phyloP scores from a whole-genome alignment of 2,888 invertebrate species.

The Exephanes ischioxanthus region DNA sequence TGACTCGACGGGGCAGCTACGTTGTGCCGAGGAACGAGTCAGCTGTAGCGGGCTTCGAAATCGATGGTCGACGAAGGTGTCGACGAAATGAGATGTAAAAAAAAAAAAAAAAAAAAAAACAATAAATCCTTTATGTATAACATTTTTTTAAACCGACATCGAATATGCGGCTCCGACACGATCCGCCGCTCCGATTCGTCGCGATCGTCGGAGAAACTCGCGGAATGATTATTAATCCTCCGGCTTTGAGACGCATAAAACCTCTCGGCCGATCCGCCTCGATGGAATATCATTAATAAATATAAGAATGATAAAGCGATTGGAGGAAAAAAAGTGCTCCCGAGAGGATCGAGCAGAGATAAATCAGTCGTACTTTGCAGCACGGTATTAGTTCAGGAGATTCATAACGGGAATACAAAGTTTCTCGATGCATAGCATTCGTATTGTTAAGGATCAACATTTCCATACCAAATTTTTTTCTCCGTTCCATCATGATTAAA shows the following conservation, averaged over 20 bases:
- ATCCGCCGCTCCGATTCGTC: not conserved
- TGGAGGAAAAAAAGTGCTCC: not conserved
- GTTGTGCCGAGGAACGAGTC: not conserved
- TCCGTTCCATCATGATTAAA: not conserved
- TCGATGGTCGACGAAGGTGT: not conserved
- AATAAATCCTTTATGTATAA: not conserved
- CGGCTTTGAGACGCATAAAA: not conserved
- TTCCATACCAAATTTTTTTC: not conserved
- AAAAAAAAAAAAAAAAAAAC: not conserved
- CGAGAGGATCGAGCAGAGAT: conserved; percentile 6
- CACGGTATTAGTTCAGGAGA: not conserved
- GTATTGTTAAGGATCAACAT: not conserved
- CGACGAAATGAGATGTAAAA: not conserved
- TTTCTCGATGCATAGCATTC: not conserved
- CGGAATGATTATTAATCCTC: conserved; percentile 16
- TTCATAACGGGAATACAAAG: conserved; percentile 1
- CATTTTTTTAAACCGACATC: not conserved
- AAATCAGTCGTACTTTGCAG: conserved; percentile 6
- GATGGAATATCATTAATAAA: conserved; percentile 12
- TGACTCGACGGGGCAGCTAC: conserved; percentile 10
- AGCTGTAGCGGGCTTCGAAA: not conserved
- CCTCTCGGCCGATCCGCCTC: not conserved
- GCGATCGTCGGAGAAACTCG: conserved; percentile 1
- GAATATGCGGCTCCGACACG: not conserved
- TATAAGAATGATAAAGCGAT: conserved; percentile 23